These are phyloP conservation scores for Sternotherus odoratus DNA, from an alignment of 2,797 vertebrate genomes.

Conservation along the genomic window DNA sequence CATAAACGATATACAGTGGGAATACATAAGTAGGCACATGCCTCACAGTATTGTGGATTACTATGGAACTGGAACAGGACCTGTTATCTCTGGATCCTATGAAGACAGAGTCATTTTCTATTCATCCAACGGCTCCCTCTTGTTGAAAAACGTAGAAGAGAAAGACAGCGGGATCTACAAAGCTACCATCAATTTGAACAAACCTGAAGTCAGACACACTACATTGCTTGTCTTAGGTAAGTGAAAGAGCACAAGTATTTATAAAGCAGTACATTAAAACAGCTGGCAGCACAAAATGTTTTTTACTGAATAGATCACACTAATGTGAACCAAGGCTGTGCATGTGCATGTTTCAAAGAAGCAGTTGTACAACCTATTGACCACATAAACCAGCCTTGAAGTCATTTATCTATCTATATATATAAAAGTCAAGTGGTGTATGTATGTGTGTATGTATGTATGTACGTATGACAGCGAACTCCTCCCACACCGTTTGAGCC, in stretches of 20 bases:
- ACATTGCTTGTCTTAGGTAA: neutral
- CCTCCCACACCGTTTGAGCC: no score
- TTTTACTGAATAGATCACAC: neutral
- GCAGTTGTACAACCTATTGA: neutral
- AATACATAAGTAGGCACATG: neutral
- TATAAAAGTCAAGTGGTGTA: no score
- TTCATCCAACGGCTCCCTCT: neutral
- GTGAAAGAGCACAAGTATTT: neutral
- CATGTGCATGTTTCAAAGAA: neutral
- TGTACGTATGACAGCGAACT: no score
- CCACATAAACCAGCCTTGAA: neutral
- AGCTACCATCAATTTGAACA: neutral
- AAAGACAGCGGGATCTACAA: neutral
- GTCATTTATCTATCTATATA: no score
- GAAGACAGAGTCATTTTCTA: neutral
- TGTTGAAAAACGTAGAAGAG: neutral
- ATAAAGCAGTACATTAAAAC: neutral
- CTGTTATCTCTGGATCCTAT: neutral
- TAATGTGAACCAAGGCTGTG: neutral
- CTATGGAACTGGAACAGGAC: no score
- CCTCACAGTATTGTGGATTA: neutral
- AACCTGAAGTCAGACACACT: neutral
- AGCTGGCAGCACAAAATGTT: neutral
- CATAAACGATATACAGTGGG: neutral
- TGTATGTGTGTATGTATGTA: no score